These are phyloP conservation scores for Bactericera cockerelli DNA, from an alignment of 1,140 invertebrate species.

Conservation along the genomic window DNA sequence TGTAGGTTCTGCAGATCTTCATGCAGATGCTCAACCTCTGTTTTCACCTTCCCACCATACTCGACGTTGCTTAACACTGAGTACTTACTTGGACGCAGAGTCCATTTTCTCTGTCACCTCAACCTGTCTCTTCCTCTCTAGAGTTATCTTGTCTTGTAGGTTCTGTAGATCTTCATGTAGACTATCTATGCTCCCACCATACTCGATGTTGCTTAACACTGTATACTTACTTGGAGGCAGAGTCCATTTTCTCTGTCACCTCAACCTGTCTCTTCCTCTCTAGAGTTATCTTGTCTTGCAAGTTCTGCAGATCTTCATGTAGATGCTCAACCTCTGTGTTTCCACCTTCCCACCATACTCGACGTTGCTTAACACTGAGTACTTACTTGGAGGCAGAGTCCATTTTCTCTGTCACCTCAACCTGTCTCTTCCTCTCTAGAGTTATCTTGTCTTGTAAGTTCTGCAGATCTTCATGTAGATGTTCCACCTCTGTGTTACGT, in stretches of 20 bases:
- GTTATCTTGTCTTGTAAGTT: conserved; percentile 50
- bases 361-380: too few species aligned
- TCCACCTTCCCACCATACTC: too few species aligned
- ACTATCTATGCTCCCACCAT: too few species aligned
- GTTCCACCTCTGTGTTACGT: conserved; percentile 55
- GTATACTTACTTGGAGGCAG: conserved; percentile 34
- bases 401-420: conserved; percentile 47
- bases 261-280: conserved; percentile 49
- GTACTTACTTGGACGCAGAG: conserved; percentile 35
- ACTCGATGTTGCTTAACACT: too few species aligned
- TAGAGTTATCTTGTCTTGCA: conserved; percentile 47
- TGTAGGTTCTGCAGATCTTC: conserved; percentile 52
- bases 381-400: conserved; percentile 37
- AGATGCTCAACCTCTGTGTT: conserved; percentile 56
- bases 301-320: conserved; percentile 46
- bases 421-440: conserved; percentile 48
- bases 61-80: too few species aligned
- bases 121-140: conserved; percentile 48
- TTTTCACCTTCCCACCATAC: too few species aligned
- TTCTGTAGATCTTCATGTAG: conserved; percentile 39
- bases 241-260: conserved; percentile 48
- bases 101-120: conserved; percentile 49
- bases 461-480: conserved; percentile 50
- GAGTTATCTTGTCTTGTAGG: conserved; percentile 48
- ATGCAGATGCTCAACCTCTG: conserved; percentile 57